Conservation (phyloP, 1,140 invertebrate genomes). For the Acromyrmex heyeri region DNA sequence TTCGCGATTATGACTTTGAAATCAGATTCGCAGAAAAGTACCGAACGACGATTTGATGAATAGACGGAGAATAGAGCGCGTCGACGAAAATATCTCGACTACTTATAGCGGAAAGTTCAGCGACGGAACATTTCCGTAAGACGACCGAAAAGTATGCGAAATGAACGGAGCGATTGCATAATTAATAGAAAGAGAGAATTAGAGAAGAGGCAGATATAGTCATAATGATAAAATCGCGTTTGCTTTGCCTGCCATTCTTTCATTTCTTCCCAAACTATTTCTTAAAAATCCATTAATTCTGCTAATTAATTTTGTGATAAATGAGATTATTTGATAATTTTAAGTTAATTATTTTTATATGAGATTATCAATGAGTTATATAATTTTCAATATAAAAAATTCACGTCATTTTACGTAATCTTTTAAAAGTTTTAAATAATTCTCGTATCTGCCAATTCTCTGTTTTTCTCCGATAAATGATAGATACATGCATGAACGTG, state of each 20-base stretch:
- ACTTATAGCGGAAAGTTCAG: constrained; percentile 45
- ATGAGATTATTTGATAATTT: background rate
- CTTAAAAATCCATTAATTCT: background rate
- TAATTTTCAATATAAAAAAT: background rate
- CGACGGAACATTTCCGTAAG: constrained; percentile 12
- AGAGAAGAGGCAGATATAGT: constrained; percentile 6
- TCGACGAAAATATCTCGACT: constrained; percentile 46
- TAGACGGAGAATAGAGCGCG: constrained; percentile 47
- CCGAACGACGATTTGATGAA: constrained; percentile 48
- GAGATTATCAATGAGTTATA: background rate
- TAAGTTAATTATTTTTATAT: background rate
- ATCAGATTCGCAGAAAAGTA: background rate
- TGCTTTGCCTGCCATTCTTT: background rate
- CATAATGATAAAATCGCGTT: background rate
- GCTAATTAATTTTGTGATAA: background rate
- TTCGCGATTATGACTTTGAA: constrained; percentile 13
- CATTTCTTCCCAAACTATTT: background rate
- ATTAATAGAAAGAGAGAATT: constrained; percentile 17
- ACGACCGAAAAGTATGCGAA: constrained; percentile 16
- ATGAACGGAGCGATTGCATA: constrained; percentile 53
- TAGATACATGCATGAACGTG: constrained; percentile 54
- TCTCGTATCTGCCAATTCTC: background rate
- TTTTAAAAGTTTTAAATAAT: background rate
- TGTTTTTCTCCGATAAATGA: constrained; percentile 1
- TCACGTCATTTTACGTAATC: background rate